Conservation (phyloP, 37 sponge, comb jelly and placozoan genomes). For the Chondrosia reniformis region DNA sequence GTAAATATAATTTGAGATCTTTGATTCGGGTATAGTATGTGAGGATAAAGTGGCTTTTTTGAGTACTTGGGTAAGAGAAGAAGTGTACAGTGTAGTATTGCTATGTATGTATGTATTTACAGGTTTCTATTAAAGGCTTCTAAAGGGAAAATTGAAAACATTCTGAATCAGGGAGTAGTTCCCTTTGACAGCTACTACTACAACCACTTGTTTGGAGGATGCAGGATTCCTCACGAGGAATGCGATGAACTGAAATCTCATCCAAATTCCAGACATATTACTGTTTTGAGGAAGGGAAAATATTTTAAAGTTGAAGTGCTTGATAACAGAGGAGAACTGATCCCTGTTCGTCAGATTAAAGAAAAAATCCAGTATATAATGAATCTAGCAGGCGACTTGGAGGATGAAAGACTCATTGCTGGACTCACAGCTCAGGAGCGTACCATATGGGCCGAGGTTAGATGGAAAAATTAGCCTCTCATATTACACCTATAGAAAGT, state of each 20-base stretch:
- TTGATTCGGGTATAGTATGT: no score
- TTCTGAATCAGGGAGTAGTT: constrained; percentile 4
- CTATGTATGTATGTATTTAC: no score
- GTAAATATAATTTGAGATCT: no score
- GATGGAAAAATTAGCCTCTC: no score
- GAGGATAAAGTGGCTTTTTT: no score
- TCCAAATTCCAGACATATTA: background rate
- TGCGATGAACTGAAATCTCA: constrained; percentile 26
- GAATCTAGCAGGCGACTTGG: constrained; percentile 65
- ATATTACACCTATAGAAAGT: no score
- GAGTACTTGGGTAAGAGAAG: no score
- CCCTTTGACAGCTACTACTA: constrained; percentile 10
- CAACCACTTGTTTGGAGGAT: constrained; percentile 18
- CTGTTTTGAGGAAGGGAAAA: constrained; percentile 41
- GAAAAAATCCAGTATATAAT: constrained; percentile 54
- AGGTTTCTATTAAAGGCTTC: no score
- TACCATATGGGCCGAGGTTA: constrained; percentile 58
- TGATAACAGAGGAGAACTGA: constrained; percentile 23
- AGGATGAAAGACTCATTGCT: constrained; percentile 45
- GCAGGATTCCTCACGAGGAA: constrained; percentile 47
- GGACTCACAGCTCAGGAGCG: constrained; percentile 56
- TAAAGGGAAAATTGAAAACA: background rate
- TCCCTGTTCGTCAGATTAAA: constrained; percentile 33
- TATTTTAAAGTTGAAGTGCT: constrained; percentile 49
- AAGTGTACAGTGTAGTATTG: no score